Conservation (phyloP, 2,888 invertebrate genomes). For the Empis livida region DNA sequence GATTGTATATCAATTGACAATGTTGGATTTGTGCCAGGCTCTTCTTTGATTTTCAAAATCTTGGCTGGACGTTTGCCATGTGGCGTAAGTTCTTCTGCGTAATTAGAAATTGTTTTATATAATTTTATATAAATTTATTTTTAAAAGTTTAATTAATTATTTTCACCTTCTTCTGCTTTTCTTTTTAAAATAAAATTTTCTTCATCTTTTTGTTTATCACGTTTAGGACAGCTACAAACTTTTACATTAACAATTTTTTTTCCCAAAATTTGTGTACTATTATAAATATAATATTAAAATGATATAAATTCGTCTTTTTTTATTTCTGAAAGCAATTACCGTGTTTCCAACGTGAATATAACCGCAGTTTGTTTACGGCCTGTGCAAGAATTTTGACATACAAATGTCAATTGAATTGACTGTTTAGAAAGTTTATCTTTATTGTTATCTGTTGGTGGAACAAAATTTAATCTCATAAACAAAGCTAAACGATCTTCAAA, state of each 20-base stretch:
- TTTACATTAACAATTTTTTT: constrained; percentile 48
- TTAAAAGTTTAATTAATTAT: neutral
- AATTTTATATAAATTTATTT: too few species aligned
- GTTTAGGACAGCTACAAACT: constrained; percentile 64
- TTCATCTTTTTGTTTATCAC: constrained; percentile 57
- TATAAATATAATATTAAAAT: constrained; percentile 8
- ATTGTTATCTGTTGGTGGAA: constrained; percentile 34
- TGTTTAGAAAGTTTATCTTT: constrained; percentile 20
- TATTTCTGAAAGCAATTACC: too few species aligned
- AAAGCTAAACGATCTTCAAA: constrained; percentile 49
- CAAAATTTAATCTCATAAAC: constrained; percentile 46
- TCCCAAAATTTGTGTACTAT: constrained; percentile 44
- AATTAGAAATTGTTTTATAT: too few species aligned
- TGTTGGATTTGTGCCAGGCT: neutral
- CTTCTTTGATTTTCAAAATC: constrained; percentile 5
- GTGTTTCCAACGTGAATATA: constrained; percentile 48
- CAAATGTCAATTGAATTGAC: constrained; percentile 48
- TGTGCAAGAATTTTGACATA: constrained; percentile 60
- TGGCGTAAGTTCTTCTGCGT: too few species aligned
- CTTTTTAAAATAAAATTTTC: constrained; percentile 5
- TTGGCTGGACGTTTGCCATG: neutral
- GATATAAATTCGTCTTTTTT: too few species aligned
- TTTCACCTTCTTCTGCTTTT: neutral
- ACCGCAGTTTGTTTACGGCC: constrained; percentile 58
- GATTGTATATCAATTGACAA: neutral